These are phyloP conservation scores for Aspidoscelis tigris DNA, from an alignment of 2,113 vertebrate species.

Conservation along the genomic window DNA sequence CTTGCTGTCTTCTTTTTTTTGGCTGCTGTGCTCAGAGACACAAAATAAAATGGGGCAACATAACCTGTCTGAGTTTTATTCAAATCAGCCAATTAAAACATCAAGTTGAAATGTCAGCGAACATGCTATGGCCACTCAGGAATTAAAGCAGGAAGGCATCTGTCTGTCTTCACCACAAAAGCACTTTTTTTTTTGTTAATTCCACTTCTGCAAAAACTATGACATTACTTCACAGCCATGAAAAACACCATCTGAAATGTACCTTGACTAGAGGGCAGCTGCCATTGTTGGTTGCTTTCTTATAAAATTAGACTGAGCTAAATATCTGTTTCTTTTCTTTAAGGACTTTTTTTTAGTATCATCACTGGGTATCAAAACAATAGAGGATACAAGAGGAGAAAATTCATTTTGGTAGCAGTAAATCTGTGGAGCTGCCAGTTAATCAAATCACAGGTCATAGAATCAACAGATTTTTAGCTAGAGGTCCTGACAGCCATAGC, in stretches of 20 bases:
- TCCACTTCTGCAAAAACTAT: slow-evolving; percentile 56
- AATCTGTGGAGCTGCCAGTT: neutral
- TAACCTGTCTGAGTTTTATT: slow-evolving; percentile 78
- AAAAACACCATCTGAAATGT: slow-evolving; percentile 61
- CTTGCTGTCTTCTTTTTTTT: slow-evolving; percentile 69
- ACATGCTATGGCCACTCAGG: slow-evolving; percentile 69
- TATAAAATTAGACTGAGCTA: slow-evolving; percentile 22
- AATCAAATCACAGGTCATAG: neutral
- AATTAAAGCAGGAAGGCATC: slow-evolving; percentile 74
- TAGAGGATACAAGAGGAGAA: neutral
- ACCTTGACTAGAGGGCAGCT: slow-evolving; percentile 51
- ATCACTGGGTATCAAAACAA: neutral
- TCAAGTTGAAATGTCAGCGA: slow-evolving; percentile 70
- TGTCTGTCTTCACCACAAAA: slow-evolving; percentile 73
- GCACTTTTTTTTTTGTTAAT: slow-evolving; percentile 45
- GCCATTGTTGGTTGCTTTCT: slow-evolving; percentile 53
- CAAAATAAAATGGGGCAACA: slow-evolving; percentile 62
- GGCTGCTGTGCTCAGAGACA: slow-evolving; percentile 66
- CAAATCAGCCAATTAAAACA: slow-evolving; percentile 79
- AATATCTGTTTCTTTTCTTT: slow-evolving; percentile 16
- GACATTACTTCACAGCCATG: slow-evolving; percentile 62
- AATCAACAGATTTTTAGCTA: neutral
- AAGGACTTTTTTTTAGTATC: neutral
- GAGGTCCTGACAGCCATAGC: neutral
- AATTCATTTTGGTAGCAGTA: neutral